These are phyloP conservation scores for Drosophila mercatorum DNA, from an alignment of 2,888 invertebrate species.

Conservation along the genomic window DNA sequence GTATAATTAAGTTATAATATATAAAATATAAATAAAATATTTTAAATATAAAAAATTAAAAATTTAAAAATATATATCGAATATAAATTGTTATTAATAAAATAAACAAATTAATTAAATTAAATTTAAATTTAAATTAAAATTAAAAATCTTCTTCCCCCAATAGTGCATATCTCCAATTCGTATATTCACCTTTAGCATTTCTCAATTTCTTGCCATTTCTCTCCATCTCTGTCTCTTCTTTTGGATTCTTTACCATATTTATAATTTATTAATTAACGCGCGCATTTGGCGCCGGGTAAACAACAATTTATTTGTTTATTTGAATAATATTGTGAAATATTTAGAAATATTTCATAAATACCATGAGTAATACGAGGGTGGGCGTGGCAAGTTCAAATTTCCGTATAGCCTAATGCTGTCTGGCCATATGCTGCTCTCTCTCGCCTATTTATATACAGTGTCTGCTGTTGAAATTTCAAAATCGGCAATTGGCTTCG, in stretches of 20 bases:
- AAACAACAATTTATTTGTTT: slow-evolving; percentile 57
- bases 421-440: slow-evolving; percentile 45
- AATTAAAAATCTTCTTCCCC: no score
- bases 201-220: background rate
- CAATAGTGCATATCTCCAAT: background rate
- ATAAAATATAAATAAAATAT: no score
- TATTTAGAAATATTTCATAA: slow-evolving; percentile 25
- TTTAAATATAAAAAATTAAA: no score
- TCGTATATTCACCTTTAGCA: slow-evolving; percentile 1
- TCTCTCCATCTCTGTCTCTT: background rate
- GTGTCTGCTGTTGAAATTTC: slow-evolving; percentile 50
- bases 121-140: background rate
- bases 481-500: slow-evolving; percentile 71
- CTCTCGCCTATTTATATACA: slow-evolving; percentile 43
- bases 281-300: slow-evolving; percentile 39
- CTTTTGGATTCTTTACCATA: slow-evolving; percentile 9
- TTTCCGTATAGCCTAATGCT: slow-evolving; percentile 35
- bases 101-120: no score
- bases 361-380: slow-evolving; percentile 27
- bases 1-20: no score
- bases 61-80: background rate
- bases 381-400: slow-evolving; percentile 50
- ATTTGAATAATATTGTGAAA: slow-evolving; percentile 59
- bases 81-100: background rate
- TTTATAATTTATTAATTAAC: slow-evolving; percentile 57